Percentiles rank a stretch among this genome's conserved stretches.
phyloP scores from a whole-genome alignment of 2,888 invertebrate genomes.

The Octonoba sinensis region DNA sequence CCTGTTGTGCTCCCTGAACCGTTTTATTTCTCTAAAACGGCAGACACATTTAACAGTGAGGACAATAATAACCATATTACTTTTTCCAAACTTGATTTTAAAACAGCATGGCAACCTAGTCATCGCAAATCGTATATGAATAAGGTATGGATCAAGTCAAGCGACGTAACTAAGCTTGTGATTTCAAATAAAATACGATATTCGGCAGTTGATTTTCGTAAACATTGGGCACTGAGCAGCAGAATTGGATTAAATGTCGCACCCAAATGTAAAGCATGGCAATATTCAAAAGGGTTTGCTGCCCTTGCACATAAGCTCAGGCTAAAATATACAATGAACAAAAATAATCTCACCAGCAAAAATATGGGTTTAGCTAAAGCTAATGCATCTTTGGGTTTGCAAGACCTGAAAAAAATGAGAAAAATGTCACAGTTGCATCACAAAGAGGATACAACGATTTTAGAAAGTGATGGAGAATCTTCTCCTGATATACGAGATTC shows the following conservation, averaged over 20 bases:
- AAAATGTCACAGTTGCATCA: slow-evolving; percentile 15
- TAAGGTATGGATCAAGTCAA: slow-evolving; percentile 29
- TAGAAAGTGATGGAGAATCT: slow-evolving; percentile 15
- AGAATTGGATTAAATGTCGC: slow-evolving; percentile 29
- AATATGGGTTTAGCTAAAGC: slow-evolving; percentile 65
- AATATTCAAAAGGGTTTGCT: slow-evolving; percentile 37
- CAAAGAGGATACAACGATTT: slow-evolving; percentile 21
- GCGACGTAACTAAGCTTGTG: slow-evolving; percentile 9
- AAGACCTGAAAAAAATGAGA: slow-evolving; percentile 43
- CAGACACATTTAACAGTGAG: slow-evolving; percentile 30
- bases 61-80: slow-evolving; percentile 21
- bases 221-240: slow-evolving; percentile 4
- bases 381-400: slow-evolving; percentile 59
- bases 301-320: slow-evolving; percentile 40
- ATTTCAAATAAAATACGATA: slow-evolving; percentile 20
- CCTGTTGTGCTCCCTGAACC: slow-evolving; percentile 52
- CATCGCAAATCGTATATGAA: slow-evolving; percentile 21
- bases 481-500: slow-evolving; percentile 32
- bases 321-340: slow-evolving; percentile 61
- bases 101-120: slow-evolving; percentile 11
- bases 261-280: slow-evolving; percentile 36
- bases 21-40: slow-evolving; percentile 40
- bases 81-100: slow-evolving; percentile 10
- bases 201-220: slow-evolving; percentile 9
- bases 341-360: slow-evolving; percentile 40